Evolutionary conservation across 2,797 vertebrate genomes (phyloP).

Genomic region (Acipenser oxyrinchus): DNA sequence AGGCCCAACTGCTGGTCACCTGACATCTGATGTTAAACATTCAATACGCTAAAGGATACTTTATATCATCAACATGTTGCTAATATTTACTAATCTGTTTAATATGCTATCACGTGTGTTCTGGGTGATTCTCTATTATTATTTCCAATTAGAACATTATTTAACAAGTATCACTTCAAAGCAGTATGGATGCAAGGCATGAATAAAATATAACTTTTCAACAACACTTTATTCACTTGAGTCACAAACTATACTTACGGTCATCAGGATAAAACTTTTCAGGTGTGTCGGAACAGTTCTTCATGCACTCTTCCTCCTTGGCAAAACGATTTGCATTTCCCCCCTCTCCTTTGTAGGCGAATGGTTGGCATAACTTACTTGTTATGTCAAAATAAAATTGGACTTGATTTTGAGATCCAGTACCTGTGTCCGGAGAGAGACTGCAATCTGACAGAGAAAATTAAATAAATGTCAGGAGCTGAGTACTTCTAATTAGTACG

Average conservation of each 20-base stretch:
- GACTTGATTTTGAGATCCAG: background rate
- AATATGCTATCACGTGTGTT: constrained; percentile 1
- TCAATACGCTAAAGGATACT: no score
- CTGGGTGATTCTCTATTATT: background rate
- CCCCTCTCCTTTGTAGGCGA: constrained; percentile 27
- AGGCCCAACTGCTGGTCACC: no score
- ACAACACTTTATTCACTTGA: no score
- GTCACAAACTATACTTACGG: constrained; percentile 18
- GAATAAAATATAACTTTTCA: no score
- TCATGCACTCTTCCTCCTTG: constrained; percentile 20
- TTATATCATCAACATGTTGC: no score
- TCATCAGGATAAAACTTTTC: constrained; percentile 17
- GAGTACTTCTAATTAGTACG: no score
- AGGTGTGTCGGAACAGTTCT: constrained; percentile 1
- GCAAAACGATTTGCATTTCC: constrained; percentile 21
- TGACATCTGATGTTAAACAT: no score
- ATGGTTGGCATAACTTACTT: background rate
- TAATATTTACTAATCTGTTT: background rate
- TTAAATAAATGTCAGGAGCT: background rate
- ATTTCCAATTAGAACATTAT: background rate
- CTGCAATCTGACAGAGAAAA: constrained; percentile 17
- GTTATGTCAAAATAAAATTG: constrained; percentile 14
- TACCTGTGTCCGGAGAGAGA: background rate
- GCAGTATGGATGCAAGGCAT: no score
- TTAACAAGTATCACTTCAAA: background rate